Evolutionary conservation across 2,797 vertebrate species (phyloP).

Genomic region (Clamator glandarius): DNA sequence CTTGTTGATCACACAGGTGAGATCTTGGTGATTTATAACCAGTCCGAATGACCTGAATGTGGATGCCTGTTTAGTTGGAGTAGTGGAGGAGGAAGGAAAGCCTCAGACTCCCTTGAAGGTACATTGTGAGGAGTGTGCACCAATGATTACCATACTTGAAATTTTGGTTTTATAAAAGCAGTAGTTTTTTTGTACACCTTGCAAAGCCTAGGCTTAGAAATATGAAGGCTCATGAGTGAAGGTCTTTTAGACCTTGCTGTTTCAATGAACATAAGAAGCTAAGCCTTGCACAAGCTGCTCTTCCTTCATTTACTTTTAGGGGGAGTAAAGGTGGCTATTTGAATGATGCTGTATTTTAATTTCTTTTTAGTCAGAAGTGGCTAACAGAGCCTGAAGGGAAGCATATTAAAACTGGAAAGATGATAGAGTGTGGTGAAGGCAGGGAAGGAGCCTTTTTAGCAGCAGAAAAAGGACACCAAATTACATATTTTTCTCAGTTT

Average conservation of each 20-base stretch:
- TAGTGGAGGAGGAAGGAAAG: slow-evolving; percentile 1
- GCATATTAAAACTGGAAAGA: not conserved
- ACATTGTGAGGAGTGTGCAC: not conserved
- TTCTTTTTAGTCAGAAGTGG: not conserved
- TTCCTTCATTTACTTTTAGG: not conserved
- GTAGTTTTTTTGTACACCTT: not conserved
- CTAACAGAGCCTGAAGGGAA: not conserved
- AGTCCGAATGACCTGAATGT: not conserved
- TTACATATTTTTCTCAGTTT: not conserved
- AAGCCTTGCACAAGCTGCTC: not conserved
- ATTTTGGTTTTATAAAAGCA: not conserved
- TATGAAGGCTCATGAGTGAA: not conserved
- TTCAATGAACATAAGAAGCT: not conserved
- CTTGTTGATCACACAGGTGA: not conserved
- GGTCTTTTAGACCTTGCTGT: not conserved
- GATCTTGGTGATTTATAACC: not conserved
- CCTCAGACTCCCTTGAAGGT: not conserved
- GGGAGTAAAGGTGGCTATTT: not conserved
- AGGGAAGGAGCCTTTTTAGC: not conserved
- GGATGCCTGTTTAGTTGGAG: not conserved
- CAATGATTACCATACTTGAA: not conserved
- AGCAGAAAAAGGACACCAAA: not conserved
- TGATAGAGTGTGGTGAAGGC: not conserved
- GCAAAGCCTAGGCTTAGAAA: not conserved
- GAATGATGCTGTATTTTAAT: not conserved